These are phyloP conservation scores for Myopa testacea DNA, from an alignment of 2,888 invertebrate species.

Conservation along the genomic window DNA sequence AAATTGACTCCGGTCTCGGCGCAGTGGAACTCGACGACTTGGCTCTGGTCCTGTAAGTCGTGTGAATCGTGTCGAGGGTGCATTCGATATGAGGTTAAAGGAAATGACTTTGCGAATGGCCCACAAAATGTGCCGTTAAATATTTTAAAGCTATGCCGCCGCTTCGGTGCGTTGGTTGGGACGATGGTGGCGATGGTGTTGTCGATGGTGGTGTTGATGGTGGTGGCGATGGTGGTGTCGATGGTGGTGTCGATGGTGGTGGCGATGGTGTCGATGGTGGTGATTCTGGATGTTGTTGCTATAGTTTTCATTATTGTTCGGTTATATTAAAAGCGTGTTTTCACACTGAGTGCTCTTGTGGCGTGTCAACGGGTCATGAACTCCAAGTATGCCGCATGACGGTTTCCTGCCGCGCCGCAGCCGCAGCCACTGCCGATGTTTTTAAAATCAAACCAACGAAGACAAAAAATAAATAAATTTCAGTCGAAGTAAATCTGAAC, in stretches of 20 bases:
- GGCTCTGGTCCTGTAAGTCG: too few species aligned
- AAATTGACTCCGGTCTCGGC: too few species aligned
- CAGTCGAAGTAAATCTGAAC: not conserved
- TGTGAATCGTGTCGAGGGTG: not conserved
- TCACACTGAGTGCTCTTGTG: not conserved
- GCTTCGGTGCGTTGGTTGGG: not conserved
- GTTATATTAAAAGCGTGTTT: not conserved
- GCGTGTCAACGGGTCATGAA: constrained; percentile 23
- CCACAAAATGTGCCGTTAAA: constrained; percentile 15
- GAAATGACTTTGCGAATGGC: constrained; percentile 1
- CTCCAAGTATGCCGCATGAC: not conserved
- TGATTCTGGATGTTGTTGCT: not conserved
- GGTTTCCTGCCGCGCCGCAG: not conserved
- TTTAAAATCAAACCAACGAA: not conserved
- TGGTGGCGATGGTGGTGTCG: not conserved
- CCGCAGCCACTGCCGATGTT: not conserved
- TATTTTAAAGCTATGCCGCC: not conserved
- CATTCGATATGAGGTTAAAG: not conserved
- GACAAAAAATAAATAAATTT: not conserved
- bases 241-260: not conserved
- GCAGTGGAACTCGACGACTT: too few species aligned
- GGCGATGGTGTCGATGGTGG: not conserved
- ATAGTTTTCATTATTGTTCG: not conserved
- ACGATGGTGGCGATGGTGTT: not conserved
- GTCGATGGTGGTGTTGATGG: not conserved